Evolutionary conservation across 2,888 invertebrate species (phyloP).

Genomic region (Ichneumon xanthorius): DNA sequence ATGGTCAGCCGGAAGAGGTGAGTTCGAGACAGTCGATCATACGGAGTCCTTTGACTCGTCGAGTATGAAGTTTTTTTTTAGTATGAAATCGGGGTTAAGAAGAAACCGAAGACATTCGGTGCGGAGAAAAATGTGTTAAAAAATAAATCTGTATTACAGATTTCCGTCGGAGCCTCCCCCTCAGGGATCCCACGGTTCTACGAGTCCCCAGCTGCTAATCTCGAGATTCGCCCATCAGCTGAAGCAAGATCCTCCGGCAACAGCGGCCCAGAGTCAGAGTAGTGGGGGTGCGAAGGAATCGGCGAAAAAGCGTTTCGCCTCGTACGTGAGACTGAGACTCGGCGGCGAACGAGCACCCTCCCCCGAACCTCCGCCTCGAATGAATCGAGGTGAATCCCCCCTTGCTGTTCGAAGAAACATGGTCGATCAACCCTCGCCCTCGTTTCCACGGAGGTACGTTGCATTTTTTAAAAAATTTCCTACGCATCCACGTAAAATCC

Average conservation of each 20-base stretch:
- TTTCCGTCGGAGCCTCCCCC: slow-evolving; percentile 82
- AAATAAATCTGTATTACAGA: slow-evolving; percentile 68
- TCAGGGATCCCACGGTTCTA: slow-evolving; percentile 80
- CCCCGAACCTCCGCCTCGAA: slow-evolving; percentile 83
- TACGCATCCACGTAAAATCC: too few relatives aligned
- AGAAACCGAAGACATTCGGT: too few relatives aligned
- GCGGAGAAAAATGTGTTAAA: not conserved
- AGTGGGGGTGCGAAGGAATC: slow-evolving; percentile 79
- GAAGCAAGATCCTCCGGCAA: slow-evolving; percentile 80
- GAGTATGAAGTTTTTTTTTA: too few relatives aligned
- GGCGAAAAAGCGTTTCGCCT: slow-evolving; percentile 91
- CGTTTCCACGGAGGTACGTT: slow-evolving; percentile 82
- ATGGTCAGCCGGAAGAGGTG: slow-evolving; percentile 83
- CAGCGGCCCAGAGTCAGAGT: slow-evolving; percentile 74
- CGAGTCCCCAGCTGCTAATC: slow-evolving; percentile 82
- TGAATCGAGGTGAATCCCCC: slow-evolving; percentile 85
- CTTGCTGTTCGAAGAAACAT: slow-evolving; percentile 87
- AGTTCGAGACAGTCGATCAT: not conserved
- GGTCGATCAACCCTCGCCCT: slow-evolving; percentile 85
- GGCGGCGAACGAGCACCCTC: slow-evolving; percentile 85
- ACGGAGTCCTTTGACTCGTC: too few relatives aligned
- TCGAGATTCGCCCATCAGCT: slow-evolving; percentile 82
- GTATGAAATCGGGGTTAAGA: too few relatives aligned
- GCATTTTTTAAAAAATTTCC: not conserved
- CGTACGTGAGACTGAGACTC: slow-evolving; percentile 93